phyloP scores from a whole-genome alignment of 92 coral and sea anemone species.

The Desmophyllum pertusum region DNA sequence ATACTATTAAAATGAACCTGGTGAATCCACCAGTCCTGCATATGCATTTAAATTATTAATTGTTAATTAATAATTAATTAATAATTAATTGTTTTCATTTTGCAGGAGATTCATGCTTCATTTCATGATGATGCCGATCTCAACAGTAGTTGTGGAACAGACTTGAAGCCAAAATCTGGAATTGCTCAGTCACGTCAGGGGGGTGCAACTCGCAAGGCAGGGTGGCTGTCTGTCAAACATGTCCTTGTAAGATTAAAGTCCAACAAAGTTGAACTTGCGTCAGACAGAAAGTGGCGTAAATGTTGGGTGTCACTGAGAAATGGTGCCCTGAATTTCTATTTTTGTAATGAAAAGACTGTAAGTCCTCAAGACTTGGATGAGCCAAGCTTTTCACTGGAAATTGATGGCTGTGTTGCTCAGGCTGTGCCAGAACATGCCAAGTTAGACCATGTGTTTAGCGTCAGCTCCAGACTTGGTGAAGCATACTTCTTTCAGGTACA shows the following conservation, averaged over 20 bases:
- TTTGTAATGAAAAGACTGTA: slow-evolving; percentile 95
- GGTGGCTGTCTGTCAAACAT: slow-evolving; percentile 94
- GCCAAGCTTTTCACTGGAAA: slow-evolving; percentile 77
- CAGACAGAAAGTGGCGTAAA: slow-evolving; percentile 95
- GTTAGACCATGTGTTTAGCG: slow-evolving; percentile 94
- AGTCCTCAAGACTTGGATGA: slow-evolving; percentile 91
- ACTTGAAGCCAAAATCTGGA: slow-evolving; percentile 84
- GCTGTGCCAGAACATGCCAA: slow-evolving; percentile 99
- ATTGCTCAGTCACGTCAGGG: slow-evolving; percentile 93
- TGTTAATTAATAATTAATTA: too few species aligned
- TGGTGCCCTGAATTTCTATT: slow-evolving; percentile 86
- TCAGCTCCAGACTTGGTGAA: slow-evolving; percentile 95
- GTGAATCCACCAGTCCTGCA: background rate
- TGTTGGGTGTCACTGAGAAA: slow-evolving; percentile 93
- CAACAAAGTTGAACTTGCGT: slow-evolving; percentile 80
- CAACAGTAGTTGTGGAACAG: slow-evolving; percentile 74
- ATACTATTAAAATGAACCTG: background rate
- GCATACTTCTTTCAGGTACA: slow-evolving; percentile 94
- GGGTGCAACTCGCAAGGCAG: slow-evolving; percentile 96
- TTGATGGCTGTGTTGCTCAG: slow-evolving; percentile 95
- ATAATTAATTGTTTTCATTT: background rate
- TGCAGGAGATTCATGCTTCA: slow-evolving; percentile 68
- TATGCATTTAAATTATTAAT: too few species aligned
- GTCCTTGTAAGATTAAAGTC: slow-evolving; percentile 85
- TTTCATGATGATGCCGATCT: slow-evolving; percentile 75